phyloP scores from a whole-genome alignment of 1,140 invertebrate species.

The Sesamia nonagrioides region DNA sequence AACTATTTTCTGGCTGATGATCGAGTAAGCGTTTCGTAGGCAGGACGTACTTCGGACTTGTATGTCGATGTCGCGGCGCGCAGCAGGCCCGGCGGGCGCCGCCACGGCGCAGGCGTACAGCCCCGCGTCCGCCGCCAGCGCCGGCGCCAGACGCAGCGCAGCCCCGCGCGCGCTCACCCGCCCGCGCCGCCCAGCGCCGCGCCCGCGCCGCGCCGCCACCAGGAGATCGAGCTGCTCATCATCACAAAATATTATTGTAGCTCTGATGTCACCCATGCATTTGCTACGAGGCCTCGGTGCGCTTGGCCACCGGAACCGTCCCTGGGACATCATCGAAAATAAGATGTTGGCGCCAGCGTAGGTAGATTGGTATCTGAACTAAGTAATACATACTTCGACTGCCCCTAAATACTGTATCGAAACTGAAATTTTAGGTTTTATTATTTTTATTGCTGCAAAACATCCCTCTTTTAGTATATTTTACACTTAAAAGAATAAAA shows the following conservation, averaged over 20 bases:
- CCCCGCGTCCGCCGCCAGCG: conserved; percentile 91
- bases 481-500: too few relatives aligned
- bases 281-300: neutral
- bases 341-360: too few relatives aligned
- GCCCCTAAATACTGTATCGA: too few relatives aligned
- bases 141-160: conserved; percentile 90
- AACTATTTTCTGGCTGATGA: too few relatives aligned
- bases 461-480: too few relatives aligned
- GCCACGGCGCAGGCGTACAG: conserved; percentile 94
- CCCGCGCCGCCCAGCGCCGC: conserved; percentile 59
- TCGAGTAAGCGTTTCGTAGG: too few relatives aligned
- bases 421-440: too few relatives aligned
- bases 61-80: conserved; percentile 90
- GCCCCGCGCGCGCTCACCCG: conserved; percentile 85
- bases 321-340: too few relatives aligned
- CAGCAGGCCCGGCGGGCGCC: conserved; percentile 91
- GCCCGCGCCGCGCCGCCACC: conserved; percentile 67
- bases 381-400: too few relatives aligned
- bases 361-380: too few relatives aligned
- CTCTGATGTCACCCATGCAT: neutral
- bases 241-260: neutral
- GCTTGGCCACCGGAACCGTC: too few relatives aligned
- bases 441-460: too few relatives aligned
- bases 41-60: conserved; percentile 92
- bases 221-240: conserved; percentile 64